Conservation (phyloP, 2,888 invertebrate genomes). For the Epinotia demarniana region DNA sequence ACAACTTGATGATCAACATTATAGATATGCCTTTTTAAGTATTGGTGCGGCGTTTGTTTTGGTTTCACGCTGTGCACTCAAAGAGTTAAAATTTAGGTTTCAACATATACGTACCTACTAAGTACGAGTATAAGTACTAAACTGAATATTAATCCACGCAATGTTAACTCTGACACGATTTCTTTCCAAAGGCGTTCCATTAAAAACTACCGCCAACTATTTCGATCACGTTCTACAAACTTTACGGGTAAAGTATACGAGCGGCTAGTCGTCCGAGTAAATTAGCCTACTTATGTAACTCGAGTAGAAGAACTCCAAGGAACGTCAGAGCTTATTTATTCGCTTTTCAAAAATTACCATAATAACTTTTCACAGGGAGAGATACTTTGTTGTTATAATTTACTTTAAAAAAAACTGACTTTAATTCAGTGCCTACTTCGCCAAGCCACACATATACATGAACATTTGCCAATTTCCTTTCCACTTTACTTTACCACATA, state of each 20-base stretch:
- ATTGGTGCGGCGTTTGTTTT: no score
- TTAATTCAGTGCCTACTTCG: no score
- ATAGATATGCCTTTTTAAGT: no score
- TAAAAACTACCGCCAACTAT: conserved; percentile 31
- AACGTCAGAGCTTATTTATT: conserved; percentile 5
- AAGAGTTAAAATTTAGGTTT: neutral
- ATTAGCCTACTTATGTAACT: conserved; percentile 28
- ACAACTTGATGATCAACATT: no score
- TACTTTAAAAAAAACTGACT: no score
- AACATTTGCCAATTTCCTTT: no score
- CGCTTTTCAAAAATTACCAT: neutral
- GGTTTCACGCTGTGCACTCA: no score
- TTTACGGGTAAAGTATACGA: conserved; percentile 17
- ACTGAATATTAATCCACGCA: neutral
- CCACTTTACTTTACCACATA: no score
- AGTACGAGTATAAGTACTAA: neutral
- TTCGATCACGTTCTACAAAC: conserved; percentile 22
- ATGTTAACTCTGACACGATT: conserved; percentile 12
- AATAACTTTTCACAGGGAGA: neutral
- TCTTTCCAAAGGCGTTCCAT: conserved; percentile 27
- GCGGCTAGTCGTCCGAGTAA: conserved; percentile 26
- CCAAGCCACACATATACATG: no score
- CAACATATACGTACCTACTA: neutral
- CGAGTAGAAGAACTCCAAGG: conserved; percentile 13
- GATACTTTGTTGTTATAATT: neutral